Conservation (phyloP, 2,888 invertebrate genomes). For the Rotaria magnacalcarata region DNA sequence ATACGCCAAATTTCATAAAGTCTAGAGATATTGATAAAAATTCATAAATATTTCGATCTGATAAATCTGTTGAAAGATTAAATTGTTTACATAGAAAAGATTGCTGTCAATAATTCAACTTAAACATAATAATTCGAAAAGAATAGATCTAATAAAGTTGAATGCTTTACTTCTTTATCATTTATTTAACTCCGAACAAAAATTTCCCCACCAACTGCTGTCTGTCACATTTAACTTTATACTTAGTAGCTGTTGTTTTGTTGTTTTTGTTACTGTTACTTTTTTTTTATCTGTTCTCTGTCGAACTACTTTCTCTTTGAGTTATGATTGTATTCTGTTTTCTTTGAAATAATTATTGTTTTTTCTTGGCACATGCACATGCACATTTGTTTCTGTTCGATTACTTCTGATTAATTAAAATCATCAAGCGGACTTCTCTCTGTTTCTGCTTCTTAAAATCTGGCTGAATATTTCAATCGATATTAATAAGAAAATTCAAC, state of each 20-base stretch:
- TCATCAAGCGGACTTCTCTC: neutral
- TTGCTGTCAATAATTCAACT: no score
- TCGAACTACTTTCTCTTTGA: neutral
- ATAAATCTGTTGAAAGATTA: neutral
- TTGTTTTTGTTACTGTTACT: neutral
- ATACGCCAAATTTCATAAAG: neutral
- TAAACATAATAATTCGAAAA: neutral
- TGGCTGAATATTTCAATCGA: neutral
- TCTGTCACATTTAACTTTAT: neutral
- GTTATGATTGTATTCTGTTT: neutral
- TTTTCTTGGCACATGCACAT: neutral
- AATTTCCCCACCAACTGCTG: neutral
- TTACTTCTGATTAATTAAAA: neutral
- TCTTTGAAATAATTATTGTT: neutral
- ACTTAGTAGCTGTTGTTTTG: neutral
- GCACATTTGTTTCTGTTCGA: neutral
- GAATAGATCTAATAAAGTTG: neutral
- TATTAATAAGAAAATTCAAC: neutral
- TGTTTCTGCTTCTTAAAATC: neutral
- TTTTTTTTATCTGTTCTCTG: neutral
- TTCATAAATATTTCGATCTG: neutral
- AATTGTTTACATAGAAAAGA: no score
- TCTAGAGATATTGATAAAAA: neutral
- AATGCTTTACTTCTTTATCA: neutral
- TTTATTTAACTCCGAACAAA: neutral